Evolutionary conservation across 2,888 invertebrate species (phyloP).

Genomic region (Penaeus monodon): DNA sequence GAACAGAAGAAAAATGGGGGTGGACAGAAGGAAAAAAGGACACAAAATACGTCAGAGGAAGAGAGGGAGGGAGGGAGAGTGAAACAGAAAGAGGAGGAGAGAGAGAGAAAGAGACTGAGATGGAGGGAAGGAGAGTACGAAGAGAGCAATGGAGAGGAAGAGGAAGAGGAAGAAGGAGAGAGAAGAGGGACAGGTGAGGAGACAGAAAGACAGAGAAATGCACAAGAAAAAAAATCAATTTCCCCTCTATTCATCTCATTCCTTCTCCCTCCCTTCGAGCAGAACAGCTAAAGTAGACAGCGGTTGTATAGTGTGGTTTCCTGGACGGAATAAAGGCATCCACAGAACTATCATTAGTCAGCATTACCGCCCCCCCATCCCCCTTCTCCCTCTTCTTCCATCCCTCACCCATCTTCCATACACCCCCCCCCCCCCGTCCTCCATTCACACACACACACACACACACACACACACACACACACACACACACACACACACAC

Average conservation of each 20-base stretch:
- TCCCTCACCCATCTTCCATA: neutral
- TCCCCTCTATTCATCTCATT: too few relatives aligned
- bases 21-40: neutral
- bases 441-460: conserved; percentile 21
- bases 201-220: too few relatives aligned
- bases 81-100: neutral
- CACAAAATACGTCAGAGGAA: neutral
- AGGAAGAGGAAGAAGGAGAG: too few relatives aligned
- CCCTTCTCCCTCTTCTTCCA: neutral
- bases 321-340: too few relatives aligned
- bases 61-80: neutral
- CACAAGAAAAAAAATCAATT: too few relatives aligned
- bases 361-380: neutral
- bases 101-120: too few relatives aligned
- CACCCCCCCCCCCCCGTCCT: neutral
- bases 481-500: conserved; percentile 12
- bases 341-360: neutral
- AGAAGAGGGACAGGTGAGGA: too few relatives aligned
- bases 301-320: too few relatives aligned
- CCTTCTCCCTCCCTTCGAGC: too few relatives aligned
- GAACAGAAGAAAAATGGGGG: neutral
- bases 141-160: too few relatives aligned
- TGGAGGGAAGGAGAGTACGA: too few relatives aligned
- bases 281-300: too few relatives aligned
- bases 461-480: conserved; percentile 23